Evolutionary conservation across 1,140 invertebrate species (phyloP), one percentile per base, ranked within the genome.

Genomic region (Muscidifurax raptorellus): DNA sequence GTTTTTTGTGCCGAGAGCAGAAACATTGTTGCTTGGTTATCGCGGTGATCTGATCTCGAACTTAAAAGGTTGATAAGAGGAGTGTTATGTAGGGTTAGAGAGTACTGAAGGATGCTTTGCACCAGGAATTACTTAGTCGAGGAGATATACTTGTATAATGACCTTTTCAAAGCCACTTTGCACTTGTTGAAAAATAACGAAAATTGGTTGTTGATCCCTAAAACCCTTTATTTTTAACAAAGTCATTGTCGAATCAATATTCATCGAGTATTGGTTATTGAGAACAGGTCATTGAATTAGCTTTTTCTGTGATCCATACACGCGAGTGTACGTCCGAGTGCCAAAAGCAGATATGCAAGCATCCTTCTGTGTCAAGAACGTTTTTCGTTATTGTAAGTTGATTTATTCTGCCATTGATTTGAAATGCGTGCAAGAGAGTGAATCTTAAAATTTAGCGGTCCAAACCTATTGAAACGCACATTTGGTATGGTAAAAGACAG

Each of bases 391-490:
- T 69, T 28, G 18, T 59, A n/a, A 22, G 52, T 5, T 59, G 52
- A 59, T 59, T 69, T 69, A 69, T 69, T 69, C 25, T 80, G 27
- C 67, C 66, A 80, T 30, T 80, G 3, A 71, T 71, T 71, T n/a
- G 6, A 7, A 22, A 59, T 59, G 52, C 22, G 52, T 22, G 18
- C 5, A 59, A 22, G 22, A 59, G 52, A 18, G 15, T 59, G 52
- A 59, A 59, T n/a, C 52, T 80, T 71, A 80, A 80, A 67, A 80
- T 71, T 79, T 80, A 80, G 66, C 9, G 79, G 79, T 80, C 66
- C 79, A 80, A 80, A 80, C 67, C 44, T 47, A 71, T 25, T 30
- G 13, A 80, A 69, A 52, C 79, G 66, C 79, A 80, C 67, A 72
- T 6, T 3, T 22, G 36, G 7, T 59, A 59, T 7, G 6, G 4